phyloP scores from a whole-genome alignment of 2,797 vertebrate genomes.

The Poeciliopsis infans region DNA sequence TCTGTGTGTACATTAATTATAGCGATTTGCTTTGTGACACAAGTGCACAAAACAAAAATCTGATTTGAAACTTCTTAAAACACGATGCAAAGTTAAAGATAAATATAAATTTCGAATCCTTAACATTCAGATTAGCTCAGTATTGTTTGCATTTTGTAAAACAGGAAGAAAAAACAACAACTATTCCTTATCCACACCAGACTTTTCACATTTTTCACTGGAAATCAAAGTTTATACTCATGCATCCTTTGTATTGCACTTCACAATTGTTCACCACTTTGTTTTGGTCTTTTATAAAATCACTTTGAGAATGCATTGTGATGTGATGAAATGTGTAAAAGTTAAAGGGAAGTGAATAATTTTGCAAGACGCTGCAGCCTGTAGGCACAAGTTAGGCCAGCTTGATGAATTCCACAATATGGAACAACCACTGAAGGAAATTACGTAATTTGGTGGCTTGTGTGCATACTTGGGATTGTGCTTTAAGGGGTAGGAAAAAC shows the following conservation, averaged over 20 bases:
- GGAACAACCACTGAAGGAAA: constrained; percentile 29
- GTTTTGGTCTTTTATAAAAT: not conserved
- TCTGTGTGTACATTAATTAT: not conserved
- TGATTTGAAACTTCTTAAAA: not conserved
- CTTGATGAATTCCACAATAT: constrained; percentile 19
- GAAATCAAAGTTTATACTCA: not conserved
- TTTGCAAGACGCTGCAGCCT: not conserved
- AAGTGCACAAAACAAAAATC: not conserved
- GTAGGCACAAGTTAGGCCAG: constrained; percentile 24
- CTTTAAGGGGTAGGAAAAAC: constrained; percentile 42
- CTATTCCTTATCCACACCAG: not conserved
- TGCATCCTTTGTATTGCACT: not conserved
- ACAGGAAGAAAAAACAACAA: too few species aligned
- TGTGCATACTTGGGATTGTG: constrained; percentile 25
- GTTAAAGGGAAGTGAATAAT: not conserved
- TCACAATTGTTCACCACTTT: not conserved
- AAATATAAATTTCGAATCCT: not conserved
- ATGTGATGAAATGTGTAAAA: not conserved
- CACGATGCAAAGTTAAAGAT: not conserved
- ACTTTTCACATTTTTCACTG: not conserved
- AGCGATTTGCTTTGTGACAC: not conserved
- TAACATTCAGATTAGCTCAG: not conserved
- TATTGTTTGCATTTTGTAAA: not conserved
- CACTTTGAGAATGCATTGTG: not conserved
- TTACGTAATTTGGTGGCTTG: constrained; percentile 26